A percentile compares a stretch with the other conserved stretches of the same genome.
Conservation (phyloP, 2,113 vertebrate species). For the Notarius quadriscutis region DNA sequence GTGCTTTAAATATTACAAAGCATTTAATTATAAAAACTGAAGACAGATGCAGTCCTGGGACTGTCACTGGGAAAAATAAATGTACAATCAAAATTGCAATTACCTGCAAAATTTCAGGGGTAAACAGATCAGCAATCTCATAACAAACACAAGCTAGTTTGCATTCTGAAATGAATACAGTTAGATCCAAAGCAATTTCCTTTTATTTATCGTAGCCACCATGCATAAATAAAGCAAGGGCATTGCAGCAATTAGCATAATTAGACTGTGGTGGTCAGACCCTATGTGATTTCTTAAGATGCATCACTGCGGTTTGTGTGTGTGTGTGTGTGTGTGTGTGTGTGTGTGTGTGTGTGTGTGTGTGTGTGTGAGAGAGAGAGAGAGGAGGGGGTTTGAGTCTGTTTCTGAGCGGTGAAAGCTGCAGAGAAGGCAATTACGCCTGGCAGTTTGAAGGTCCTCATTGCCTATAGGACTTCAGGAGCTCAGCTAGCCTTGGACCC, state of each 20-base stretch:
- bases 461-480: constrained; percentile 41
- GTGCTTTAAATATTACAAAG: constrained; percentile 90
- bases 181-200: constrained; percentile 99
- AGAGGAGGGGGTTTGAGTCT: neutral
- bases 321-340: constrained; percentile 9
- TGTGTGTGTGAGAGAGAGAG: neutral
- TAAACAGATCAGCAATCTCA: constrained; percentile 98
- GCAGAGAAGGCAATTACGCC: constrained; percentile 32
- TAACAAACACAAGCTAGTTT: constrained; percentile 96
- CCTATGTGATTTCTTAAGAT: constrained; percentile 93
- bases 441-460: constrained; percentile 47
- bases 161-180: constrained; percentile 99
- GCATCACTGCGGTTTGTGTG: constrained; percentile 74
- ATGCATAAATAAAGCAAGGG: constrained; percentile 99
- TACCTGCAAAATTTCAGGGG: constrained; percentile 98
- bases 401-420: constrained; percentile 26
- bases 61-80: constrained; percentile 92
- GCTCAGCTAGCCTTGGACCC: constrained; percentile 38
- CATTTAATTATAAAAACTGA: constrained; percentile 91
- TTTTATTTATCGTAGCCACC: constrained; percentile 99
- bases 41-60: constrained; percentile 91
- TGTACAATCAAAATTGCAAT: constrained; percentile 99
- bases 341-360: constrained; percentile 23
- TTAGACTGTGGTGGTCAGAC: constrained; percentile 98
- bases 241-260: constrained; percentile 99